These are phyloP conservation scores for Otis tarda DNA, from an alignment of 2,113 vertebrate genomes.

Conservation along the genomic window DNA sequence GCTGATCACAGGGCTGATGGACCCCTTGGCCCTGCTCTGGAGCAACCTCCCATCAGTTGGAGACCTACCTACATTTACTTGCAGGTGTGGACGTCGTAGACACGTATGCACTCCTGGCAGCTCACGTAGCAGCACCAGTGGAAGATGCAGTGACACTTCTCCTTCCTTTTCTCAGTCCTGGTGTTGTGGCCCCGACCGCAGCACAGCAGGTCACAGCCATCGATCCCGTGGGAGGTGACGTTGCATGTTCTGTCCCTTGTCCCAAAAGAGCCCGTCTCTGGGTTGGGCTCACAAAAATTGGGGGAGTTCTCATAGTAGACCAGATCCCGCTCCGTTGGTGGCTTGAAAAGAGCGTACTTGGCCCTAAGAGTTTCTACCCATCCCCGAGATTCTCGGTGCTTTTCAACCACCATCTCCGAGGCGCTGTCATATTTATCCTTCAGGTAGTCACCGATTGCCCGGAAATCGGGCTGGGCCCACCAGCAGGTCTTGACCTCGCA, in stretches of 20 bases:
- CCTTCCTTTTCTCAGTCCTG: conserved; percentile 95
- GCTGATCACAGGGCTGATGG: neutral
- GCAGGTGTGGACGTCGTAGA: conserved; percentile 98
- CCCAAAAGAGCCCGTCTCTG: conserved; percentile 95
- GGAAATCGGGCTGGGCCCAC: conserved; percentile 98
- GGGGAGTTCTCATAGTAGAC: conserved; percentile 98
- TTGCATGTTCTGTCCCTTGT: conserved; percentile 94
- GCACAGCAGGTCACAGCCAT: conserved; percentile 96
- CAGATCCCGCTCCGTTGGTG: conserved; percentile 93
- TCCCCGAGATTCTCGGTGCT: conserved; percentile 93
- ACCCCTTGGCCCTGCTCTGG: neutral
- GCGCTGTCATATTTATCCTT: conserved; percentile 99
- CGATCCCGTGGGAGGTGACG: conserved; percentile 95
- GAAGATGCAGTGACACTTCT: conserved; percentile 99
- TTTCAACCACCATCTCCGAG: conserved; percentile 98
- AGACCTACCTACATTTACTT: conserved; percentile 78
- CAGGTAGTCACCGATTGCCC: conserved; percentile 93
- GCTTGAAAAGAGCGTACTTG: conserved; percentile 96
- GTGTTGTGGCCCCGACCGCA: conserved; percentile 98
- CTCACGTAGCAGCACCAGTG: conserved; percentile 99
- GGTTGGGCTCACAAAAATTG: conserved; percentile 97
- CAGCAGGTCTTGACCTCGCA: conserved; percentile 99
- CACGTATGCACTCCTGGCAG: conserved; percentile 93
- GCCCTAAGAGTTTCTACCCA: conserved; percentile 97
- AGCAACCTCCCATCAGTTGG: neutral